phyloP scores from a whole-genome alignment of 2,888 invertebrate species.

The Gandaritis pyraliata region DNA sequence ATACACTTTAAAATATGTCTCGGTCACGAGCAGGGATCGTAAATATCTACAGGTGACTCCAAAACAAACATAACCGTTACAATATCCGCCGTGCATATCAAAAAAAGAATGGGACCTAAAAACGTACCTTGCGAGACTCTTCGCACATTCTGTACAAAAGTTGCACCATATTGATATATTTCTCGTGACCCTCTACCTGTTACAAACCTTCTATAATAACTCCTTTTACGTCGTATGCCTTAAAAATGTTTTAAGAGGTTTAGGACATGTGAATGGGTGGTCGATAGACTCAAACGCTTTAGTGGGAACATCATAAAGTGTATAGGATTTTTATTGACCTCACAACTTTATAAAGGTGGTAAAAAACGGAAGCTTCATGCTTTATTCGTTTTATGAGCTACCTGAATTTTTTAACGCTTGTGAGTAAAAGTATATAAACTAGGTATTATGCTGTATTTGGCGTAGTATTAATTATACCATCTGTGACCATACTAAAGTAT shows the following conservation, averaged over 20 bases:
- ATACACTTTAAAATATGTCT: neutral
- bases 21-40: neutral
- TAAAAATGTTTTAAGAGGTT: constrained; percentile 38
- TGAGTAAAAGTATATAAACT: neutral
- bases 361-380: constrained; percentile 35
- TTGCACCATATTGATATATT: constrained; percentile 81
- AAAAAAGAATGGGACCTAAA: constrained; percentile 62
- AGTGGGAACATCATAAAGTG: constrained; percentile 48
- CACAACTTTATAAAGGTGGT: constrained; percentile 38
- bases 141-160: constrained; percentile 80
- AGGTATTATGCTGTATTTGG: neutral
- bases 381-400: constrained; percentile 28
- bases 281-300: constrained; percentile 60
- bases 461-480: no score
- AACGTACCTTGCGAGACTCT: constrained; percentile 73
- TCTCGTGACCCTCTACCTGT: constrained; percentile 80
- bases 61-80: constrained; percentile 39
- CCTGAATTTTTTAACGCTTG: constrained; percentile 3
- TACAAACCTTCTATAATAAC: constrained; percentile 64
- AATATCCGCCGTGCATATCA: constrained; percentile 46
- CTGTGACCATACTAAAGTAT: no score
- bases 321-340: constrained; percentile 36
- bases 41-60: constrained; percentile 36
- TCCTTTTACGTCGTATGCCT: constrained; percentile 54
- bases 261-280: constrained; percentile 63